Percentiles rank a stretch among this genome's conserved stretches.
phyloP scores from a whole-genome alignment of 2,797 vertebrate species.

The Gymnothorax reevesii region DNA sequence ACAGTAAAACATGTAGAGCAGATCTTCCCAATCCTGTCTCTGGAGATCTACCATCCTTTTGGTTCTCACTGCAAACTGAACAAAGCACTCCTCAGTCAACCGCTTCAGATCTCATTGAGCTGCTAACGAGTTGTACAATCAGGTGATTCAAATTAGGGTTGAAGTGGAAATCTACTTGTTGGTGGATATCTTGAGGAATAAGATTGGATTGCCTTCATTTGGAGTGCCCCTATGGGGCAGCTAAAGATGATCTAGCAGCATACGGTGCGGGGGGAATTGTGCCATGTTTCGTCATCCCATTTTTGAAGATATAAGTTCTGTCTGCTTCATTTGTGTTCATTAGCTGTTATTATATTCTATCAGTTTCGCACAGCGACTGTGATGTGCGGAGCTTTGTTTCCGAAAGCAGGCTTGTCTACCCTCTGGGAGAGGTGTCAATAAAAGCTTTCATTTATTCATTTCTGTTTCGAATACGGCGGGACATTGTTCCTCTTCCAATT shows the following conservation, averaged over 20 bases:
- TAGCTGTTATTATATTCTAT: neutral
- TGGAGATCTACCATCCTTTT: too few species aligned
- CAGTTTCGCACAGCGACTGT: neutral
- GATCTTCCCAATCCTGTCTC: too few species aligned
- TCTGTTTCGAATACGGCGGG: slow-evolving; percentile 7
- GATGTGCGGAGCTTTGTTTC: neutral
- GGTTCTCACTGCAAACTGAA: too few species aligned
- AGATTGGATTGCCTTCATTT: neutral
- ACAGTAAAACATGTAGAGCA: neutral
- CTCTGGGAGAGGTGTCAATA: neutral
- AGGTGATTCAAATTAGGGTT: too few species aligned
- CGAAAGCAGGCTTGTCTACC: neutral
- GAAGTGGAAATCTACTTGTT: too few species aligned
- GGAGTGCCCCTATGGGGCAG: neutral
- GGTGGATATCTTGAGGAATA: too few species aligned
- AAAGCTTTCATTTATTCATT: neutral
- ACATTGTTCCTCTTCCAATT: slow-evolving; percentile 21
- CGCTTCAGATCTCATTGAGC: too few species aligned
- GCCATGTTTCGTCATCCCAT: neutral
- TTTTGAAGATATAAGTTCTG: neutral
- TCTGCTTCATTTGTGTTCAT: neutral
- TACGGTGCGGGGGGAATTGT: neutral
- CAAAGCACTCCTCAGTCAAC: too few species aligned
- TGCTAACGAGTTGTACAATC: too few species aligned
- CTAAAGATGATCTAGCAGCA: neutral